These are phyloP conservation scores for Zalophus californianus DNA, from an alignment of 2,797 vertebrate species.

Conservation along the genomic window DNA sequence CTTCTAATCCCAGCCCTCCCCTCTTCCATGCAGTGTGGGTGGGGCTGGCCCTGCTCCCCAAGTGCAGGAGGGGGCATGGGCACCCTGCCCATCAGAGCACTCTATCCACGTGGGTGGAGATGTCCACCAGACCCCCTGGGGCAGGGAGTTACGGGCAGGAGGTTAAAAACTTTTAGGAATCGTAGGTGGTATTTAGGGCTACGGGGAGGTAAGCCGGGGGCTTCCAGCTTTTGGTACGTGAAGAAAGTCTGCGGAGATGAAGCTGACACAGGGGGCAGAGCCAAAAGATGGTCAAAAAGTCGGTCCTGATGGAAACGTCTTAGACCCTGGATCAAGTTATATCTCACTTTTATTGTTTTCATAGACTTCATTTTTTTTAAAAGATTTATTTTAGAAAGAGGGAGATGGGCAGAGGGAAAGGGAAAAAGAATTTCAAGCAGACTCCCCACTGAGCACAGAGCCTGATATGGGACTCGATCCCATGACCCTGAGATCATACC, in stretches of 20 bases:
- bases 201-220: too few relatives aligned
- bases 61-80: too few relatives aligned
- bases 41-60: not conserved
- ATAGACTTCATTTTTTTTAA: not conserved
- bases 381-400: too few relatives aligned
- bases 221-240: accelerated
- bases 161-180: not conserved
- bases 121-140: accelerated
- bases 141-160: not conserved
- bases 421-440: too few relatives aligned
- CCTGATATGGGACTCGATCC: too few relatives aligned
- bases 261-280: not conserved
- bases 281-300: too few relatives aligned
- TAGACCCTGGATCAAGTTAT: not conserved
- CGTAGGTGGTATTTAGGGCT: not conserved
- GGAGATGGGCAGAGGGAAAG: too few relatives aligned
- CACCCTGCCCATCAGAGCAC: accelerated
- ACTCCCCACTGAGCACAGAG: too few relatives aligned
- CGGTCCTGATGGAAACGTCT: not conserved
- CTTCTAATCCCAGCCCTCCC: not conserved
- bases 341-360: not conserved
- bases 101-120: not conserved
- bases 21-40: not conserved
- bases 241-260: not conserved
- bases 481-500: too few relatives aligned